Conservation (phyloP, 2,888 invertebrate species). For the Choristoneura rosaceana region DNA sequence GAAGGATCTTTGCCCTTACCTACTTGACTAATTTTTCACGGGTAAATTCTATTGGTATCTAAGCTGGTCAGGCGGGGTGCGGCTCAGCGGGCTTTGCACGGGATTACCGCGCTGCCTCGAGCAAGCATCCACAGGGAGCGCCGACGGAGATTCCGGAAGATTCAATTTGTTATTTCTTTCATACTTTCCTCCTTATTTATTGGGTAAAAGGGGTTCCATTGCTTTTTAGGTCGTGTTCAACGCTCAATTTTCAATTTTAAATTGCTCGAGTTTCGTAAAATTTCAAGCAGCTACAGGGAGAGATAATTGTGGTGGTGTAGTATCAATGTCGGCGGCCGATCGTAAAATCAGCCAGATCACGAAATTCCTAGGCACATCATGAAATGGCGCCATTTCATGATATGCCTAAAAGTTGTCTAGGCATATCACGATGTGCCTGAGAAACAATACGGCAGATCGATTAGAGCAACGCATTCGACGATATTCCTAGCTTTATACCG, state of each 20-base stretch:
- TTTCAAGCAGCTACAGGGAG: no score
- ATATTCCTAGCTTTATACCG: no score
- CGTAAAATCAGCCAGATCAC: no score
- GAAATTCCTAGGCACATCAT: no score
- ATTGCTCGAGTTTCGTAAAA: neutral
- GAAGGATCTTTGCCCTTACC: constrained; percentile 13
- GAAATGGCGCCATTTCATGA: no score
- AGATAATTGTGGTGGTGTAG: no score
- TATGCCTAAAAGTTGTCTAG: no score
- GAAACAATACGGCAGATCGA: no score
- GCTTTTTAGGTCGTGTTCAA: neutral
- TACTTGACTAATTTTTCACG: constrained; percentile 33
- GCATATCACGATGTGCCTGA: no score
- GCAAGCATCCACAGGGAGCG: constrained; percentile 12
- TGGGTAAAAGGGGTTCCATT: constrained; percentile 1
- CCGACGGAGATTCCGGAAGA: constrained; percentile 16
- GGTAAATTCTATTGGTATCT: constrained; percentile 34
- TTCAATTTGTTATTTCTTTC: constrained; percentile 26
- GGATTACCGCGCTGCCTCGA: constrained; percentile 25
- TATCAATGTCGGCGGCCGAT: no score
- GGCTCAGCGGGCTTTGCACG: constrained; percentile 31
- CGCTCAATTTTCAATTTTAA: constrained; percentile 3
- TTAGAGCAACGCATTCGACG: no score
- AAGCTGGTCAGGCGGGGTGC: constrained; percentile 24
- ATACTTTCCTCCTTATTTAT: constrained; percentile 6